Evolutionary conservation across 2,888 invertebrate genomes (phyloP), one percentile per base, ranked within the genome.

Genomic region (Ferrisia virgata): DNA sequence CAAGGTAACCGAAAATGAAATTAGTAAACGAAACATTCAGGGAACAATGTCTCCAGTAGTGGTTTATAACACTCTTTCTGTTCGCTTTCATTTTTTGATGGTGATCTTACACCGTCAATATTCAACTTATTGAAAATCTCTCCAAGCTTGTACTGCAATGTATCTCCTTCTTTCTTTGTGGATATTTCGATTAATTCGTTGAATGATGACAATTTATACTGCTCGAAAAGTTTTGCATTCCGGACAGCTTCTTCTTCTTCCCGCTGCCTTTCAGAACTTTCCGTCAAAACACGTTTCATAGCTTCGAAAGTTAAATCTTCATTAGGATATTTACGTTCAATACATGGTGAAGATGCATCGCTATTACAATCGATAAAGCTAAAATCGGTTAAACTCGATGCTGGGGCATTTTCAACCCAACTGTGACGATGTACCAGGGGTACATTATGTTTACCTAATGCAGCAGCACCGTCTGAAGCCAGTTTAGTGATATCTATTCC

Each of bases 231-330:
- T 86, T 95, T 93, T 86, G 93, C 91, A 86, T 94, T 91, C 85
- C 92, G 91, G 69, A 94, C 93, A 86, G 94, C 94, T 86, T 94
- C 94, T 82, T 93, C 94, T 82, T 93, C 92, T 84, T 93, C 92
- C 83, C 93, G 92, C 86, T 93, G 91, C 8, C 93, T 92, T 86
- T 94, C 94, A 1, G 91, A 91, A 8, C 94, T 93, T 86, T 95
- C 96, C 31, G 92, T 92, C 58, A 98, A 90, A 83, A 96, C 94
- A 87, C 94, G 93, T 87, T 97, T 96, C 91, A 98, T 92, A 40
- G 96, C 95, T 88, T 97, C 97, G 87, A 97, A 95, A 72, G 96
- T 96, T 84, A 97, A 91, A 88, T 95, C 95, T 87, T 94, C 94
- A 82, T 92, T 92, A 78, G 91, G 92, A 72, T 91, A 88, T 89